Evolutionary conservation across 2,797 vertebrate genomes (phyloP).

Genomic region (Parambassis ranga): DNA sequence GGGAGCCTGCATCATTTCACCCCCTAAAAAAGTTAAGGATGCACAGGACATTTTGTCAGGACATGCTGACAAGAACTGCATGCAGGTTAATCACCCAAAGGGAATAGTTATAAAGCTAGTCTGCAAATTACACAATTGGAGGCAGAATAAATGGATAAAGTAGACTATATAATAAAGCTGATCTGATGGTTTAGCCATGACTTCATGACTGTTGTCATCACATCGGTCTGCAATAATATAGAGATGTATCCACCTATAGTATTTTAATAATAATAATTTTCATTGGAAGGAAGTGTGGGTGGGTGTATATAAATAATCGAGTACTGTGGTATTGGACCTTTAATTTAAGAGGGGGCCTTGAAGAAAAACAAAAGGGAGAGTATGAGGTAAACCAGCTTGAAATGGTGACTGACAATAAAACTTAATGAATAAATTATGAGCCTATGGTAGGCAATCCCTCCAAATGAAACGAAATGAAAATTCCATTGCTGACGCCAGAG

Average conservation of each 20-base stretch:
- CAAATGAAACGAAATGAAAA: constrained; percentile 40
- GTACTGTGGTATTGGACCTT: constrained; percentile 8
- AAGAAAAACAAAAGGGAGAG: constrained; percentile 6
- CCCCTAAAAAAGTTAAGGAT: background rate
- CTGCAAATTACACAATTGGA: no score
- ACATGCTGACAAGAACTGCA: background rate
- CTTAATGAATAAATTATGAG: constrained; percentile 18
- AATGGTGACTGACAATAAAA: constrained; percentile 13
- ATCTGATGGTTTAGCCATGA: no score
- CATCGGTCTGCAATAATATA: no score
- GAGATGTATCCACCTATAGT: no score
- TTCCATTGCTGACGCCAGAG: constrained; percentile 25
- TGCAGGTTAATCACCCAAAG: background rate
- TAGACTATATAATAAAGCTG: no score
- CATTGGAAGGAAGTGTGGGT: constrained; percentile 36
- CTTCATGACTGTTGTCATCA: no score
- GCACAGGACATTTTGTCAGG: background rate
- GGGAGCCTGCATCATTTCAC: constrained; percentile 18
- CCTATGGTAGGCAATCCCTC: constrained; percentile 13
- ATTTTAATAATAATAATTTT: no score
- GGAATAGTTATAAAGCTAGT: no score
- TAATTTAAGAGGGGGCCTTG: background rate
- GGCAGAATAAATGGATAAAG: no score
- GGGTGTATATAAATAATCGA: constrained; percentile 22
- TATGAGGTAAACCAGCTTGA: background rate